Conservation (phyloP, 2,888 invertebrate genomes). For the Amorpha juglandis region DNA sequence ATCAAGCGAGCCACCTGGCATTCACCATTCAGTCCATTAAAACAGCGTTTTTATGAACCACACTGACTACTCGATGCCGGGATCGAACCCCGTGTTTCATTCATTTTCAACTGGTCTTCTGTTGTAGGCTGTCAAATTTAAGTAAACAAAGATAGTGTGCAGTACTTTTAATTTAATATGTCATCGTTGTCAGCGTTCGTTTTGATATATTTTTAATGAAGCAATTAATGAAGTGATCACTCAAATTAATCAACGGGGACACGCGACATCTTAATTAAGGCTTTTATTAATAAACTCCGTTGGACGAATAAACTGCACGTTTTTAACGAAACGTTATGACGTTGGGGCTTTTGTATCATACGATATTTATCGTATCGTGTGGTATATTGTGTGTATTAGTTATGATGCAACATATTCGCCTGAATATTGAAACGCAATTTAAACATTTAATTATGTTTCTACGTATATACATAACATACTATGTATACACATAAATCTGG, state of each 20-base stretch:
- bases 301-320: slow-evolving; percentile 69
- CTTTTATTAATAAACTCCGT: slow-evolving; percentile 72
- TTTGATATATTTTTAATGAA: slow-evolving; percentile 73
- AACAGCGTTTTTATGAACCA: too few species aligned
- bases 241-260: slow-evolving; percentile 71
- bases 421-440: too few species aligned
- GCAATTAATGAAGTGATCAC: slow-evolving; percentile 66
- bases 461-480: too few species aligned
- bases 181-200: slow-evolving; percentile 33
- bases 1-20: too few species aligned
- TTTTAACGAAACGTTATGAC: slow-evolving; percentile 63
- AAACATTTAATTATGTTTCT: too few species aligned
- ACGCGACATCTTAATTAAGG: slow-evolving; percentile 78
- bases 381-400: not conserved
- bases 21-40: too few species aligned
- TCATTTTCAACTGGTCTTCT: too few species aligned
- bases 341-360: slow-evolving; percentile 39
- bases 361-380: slow-evolving; percentile 37
- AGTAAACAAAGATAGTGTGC: slow-evolving; percentile 21
- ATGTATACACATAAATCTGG: too few species aligned
- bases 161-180: slow-evolving; percentile 25
- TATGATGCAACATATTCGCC: too few species aligned
- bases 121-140: too few species aligned
- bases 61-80: too few species aligned
- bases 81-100: too few species aligned